phyloP scores from a whole-genome alignment of 1,140 invertebrate species.

The Asbolus verrucosus region DNA sequence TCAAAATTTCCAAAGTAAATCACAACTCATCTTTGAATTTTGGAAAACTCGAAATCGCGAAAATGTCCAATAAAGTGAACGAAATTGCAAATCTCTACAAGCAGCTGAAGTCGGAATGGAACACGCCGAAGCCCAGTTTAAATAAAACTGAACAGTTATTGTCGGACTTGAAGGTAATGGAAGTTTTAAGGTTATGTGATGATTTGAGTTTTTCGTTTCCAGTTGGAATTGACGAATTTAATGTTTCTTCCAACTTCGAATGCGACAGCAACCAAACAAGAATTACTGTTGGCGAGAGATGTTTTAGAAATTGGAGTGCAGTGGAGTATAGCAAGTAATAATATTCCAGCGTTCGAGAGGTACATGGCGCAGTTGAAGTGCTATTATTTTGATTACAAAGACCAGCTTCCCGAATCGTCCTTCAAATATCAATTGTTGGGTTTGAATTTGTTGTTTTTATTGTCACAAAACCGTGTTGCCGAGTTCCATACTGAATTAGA shows the following conservation, averaged over 20 bases:
- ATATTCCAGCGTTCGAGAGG: slow-evolving; percentile 93
- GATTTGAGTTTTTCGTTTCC: slow-evolving; percentile 51
- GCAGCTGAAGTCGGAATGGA: slow-evolving; percentile 81
- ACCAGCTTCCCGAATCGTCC: slow-evolving; percentile 88
- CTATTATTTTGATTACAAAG: slow-evolving; percentile 97
- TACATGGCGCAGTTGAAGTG: slow-evolving; percentile 94
- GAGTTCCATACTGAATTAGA: slow-evolving; percentile 99
- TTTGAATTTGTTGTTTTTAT: slow-evolving; percentile 93
- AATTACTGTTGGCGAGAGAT: slow-evolving; percentile 89
- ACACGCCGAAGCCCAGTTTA: slow-evolving; percentile 74
- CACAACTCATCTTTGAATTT: background rate
- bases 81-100: slow-evolving; percentile 77
- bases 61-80: slow-evolving; percentile 74
- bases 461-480: slow-evolving; percentile 96
- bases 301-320: slow-evolving; percentile 96
- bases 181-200: slow-evolving; percentile 33
- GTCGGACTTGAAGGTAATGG: slow-evolving; percentile 78
- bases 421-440: slow-evolving; percentile 97
- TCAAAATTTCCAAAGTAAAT: slow-evolving; percentile 13
- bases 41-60: slow-evolving; percentile 50
- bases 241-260: slow-evolving; percentile 90
- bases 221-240: slow-evolving; percentile 87
- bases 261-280: slow-evolving; percentile 82
- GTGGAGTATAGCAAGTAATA: slow-evolving; percentile 91
- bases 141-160: slow-evolving; percentile 79